Conservation (phyloP, 1,140 invertebrate species). For the Drosophila sturtevanti region DNA sequence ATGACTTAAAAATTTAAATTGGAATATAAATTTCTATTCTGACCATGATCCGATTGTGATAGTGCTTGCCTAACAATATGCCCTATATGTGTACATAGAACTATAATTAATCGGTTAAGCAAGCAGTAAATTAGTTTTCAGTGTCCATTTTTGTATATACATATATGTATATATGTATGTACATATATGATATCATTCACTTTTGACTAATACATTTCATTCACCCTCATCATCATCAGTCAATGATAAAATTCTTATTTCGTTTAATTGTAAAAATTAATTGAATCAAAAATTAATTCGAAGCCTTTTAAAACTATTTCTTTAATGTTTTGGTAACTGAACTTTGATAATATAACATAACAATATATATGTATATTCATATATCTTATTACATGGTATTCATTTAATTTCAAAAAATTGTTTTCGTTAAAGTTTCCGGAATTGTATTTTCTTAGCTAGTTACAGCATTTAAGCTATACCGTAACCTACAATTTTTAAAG, state of each 20-base stretch:
- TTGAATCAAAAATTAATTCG: too few relatives aligned
- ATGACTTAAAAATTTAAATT: constrained; percentile 10
- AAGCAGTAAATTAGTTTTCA: constrained; percentile 1
- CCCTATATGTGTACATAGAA: constrained; percentile 7
- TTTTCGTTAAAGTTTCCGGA: too few relatives aligned
- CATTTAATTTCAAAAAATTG: too few relatives aligned
- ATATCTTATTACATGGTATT: too few relatives aligned
- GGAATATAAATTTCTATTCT: constrained; percentile 15
- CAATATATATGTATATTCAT: too few relatives aligned
- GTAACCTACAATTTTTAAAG: too few relatives aligned
- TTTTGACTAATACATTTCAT: neutral
- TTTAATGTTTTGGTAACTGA: too few relatives aligned
- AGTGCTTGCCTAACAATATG: constrained; percentile 8
- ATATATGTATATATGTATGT: too few relatives aligned
- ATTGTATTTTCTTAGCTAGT: too few relatives aligned
- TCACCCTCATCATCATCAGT: neutral
- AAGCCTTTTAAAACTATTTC: too few relatives aligned
- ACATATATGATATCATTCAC: constrained; percentile 17
- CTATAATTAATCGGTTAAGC: constrained; percentile 13
- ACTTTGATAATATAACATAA: too few relatives aligned
- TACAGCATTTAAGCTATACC: too few relatives aligned
- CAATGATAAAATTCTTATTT: neutral
- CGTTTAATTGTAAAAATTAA: neutral
- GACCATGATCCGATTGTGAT: constrained; percentile 14
- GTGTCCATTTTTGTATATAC: neutral